Evolutionary conservation across 2,113 vertebrate genomes (phyloP).

Genomic region (Tringa solitaria): DNA sequence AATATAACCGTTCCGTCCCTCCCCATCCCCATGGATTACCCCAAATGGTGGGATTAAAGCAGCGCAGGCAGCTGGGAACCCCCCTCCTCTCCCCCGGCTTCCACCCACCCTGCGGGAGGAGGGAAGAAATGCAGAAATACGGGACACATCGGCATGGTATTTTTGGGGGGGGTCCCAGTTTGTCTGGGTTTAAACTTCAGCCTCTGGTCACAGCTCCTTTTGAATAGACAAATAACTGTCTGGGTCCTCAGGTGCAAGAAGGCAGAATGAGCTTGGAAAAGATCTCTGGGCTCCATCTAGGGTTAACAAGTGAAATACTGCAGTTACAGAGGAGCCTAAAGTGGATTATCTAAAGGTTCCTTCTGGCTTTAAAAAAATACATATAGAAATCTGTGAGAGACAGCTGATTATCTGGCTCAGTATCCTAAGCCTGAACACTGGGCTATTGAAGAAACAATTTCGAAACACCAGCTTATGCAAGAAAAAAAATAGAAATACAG

Average conservation of each 20-base stretch:
- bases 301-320: neutral
- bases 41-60: neutral
- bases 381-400: neutral
- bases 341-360: neutral
- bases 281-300: neutral
- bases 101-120: neutral
- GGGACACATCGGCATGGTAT: neutral
- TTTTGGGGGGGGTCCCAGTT: neutral
- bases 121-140: accelerated
- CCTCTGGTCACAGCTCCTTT: neutral
- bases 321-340: neutral
- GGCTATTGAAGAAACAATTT: neutral
- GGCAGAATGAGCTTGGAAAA: neutral
- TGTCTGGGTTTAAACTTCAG: neutral
- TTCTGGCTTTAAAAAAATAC: neutral
- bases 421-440: neutral
- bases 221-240: accelerated
- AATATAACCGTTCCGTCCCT: neutral
- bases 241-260: neutral
- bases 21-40: neutral
- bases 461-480: neutral
- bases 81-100: neutral
- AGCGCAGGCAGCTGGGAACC: neutral
- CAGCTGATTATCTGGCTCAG: neutral
- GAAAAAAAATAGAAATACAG: neutral